These are phyloP conservation scores for Gasteruption jaculator DNA, from an alignment of 2,888 invertebrate genomes.

Conservation along the genomic window DNA sequence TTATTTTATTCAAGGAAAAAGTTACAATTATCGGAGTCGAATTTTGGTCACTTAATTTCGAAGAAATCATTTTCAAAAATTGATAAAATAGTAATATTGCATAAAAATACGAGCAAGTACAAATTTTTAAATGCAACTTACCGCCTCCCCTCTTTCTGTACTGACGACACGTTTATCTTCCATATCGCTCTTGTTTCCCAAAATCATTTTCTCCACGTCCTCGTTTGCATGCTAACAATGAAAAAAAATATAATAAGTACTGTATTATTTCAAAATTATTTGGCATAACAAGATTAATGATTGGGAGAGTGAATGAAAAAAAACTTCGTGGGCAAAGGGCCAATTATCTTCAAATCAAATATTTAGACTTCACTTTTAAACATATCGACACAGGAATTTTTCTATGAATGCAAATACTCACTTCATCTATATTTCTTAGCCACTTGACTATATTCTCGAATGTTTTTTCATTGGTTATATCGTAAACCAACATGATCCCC, in stretches of 20 bases:
- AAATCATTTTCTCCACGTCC: constrained; percentile 97
- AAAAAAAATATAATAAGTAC: too few species aligned
- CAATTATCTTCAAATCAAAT: not conserved
- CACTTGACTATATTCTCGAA: constrained; percentile 99
- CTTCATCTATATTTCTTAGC: constrained; percentile 97
- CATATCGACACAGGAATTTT: constrained; percentile 8
- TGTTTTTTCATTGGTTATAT: constrained; percentile 95
- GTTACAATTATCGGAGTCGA: not conserved
- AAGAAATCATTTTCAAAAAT: constrained; percentile 5
- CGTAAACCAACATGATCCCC: constrained; percentile 98
- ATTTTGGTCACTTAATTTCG: not conserved
- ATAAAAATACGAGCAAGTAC: not conserved
- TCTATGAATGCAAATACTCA: constrained; percentile 52
- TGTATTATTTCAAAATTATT: not conserved
- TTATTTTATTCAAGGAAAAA: too few species aligned
- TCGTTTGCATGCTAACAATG: constrained; percentile 94
- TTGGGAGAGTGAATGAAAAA: too few species aligned
- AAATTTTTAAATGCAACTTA: constrained; percentile 52
- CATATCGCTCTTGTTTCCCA: constrained; percentile 98
- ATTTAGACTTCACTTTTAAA: constrained; percentile 4
- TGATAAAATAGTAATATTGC: constrained; percentile 3
- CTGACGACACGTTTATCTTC: constrained; percentile 89
- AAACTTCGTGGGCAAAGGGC: constrained; percentile 7
- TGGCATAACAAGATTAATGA: not conserved
- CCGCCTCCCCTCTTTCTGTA: constrained; percentile 89